phyloP scores from a whole-genome alignment of 2,113 vertebrate genomes.

The Neodon shergylaensis region DNA sequence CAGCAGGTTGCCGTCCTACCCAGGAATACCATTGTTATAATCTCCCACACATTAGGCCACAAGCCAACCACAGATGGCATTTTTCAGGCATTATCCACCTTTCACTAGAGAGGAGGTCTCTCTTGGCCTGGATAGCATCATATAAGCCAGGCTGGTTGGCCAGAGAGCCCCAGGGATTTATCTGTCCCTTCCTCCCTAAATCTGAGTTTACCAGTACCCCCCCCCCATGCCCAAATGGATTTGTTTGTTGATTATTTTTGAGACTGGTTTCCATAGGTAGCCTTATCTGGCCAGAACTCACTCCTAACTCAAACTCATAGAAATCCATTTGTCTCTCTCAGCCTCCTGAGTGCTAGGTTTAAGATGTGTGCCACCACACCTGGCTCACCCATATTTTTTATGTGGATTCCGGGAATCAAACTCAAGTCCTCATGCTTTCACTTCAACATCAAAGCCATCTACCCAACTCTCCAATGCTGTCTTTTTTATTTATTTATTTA shows the following conservation, averaged over 20 bases:
- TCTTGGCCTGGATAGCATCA: neutral
- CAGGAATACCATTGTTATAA: neutral
- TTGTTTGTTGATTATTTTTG: neutral
- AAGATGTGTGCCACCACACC: neutral
- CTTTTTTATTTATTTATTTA: no score
- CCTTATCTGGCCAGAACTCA: neutral
- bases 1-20: neutral
- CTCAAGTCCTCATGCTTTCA: neutral
- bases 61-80: neutral
- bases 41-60: neutral
- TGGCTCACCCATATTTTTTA: neutral
- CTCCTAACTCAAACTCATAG: neutral
- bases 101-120: neutral
- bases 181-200: neutral
- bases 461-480: neutral
- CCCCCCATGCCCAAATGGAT: neutral
- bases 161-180: neutral
- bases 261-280: neutral
- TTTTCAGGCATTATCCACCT: neutral
- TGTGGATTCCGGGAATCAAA: neutral
- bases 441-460: neutral
- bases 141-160: neutral
- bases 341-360: neutral
- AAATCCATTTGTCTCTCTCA: neutral
- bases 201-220: neutral